Base-by-base conservation (phyloP, 2,888 invertebrate genomes). In the Tachystola acroxantha region DNA sequence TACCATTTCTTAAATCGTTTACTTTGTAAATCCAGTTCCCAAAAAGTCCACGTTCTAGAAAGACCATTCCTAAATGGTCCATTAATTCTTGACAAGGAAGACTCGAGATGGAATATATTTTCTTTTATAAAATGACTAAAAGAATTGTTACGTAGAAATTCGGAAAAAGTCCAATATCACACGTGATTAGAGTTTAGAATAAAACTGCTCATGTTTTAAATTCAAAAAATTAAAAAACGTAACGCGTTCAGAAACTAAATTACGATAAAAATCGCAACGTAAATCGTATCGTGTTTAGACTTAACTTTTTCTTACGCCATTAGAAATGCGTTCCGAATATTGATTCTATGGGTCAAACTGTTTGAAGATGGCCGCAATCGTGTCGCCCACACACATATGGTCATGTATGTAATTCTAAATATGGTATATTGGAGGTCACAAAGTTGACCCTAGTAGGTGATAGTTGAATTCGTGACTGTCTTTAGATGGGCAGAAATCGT, bases 261-360 rank as follows among this genome's bases (percentile, higher is more conserved):
- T 7, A 29, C 34, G 40, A 42, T 46, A 11, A 16, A 34, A 46
- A 41, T 26, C 19, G 38, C 39, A 34, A 25, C 33, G n/a, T n/a
- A n/a, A n/a, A n/a, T n/a, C 34, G 36, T n/a, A 34, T 37, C 48
- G 48, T 52, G 55, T 38, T 55, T 50, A 50, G 56, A 60, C 61
- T 33, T 10, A 10, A 3, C 7, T n/a, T 40, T 24, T 31, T 35
- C 46, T 48, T 46, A 43, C 43, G 39, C 40, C 43, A 53, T n/a
- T 34, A 39, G 39, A 39, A 28, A 29, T 11, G 12, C 11, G 11
- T 27, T 27, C 3, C 27, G 43, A 40, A 48, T 49, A 45, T 50
- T 32, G 45, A 53, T 45, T 36, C 14, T n/a, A 34, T 24, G 22
- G 33, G 35, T 32, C 29, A 31, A 10, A 31, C n/a, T 24, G 26